A percentile compares a stretch with the other conserved stretches of the same genome.
Conservation (phyloP, 2,113 vertebrate species). For the Crypturellus undulatus region DNA sequence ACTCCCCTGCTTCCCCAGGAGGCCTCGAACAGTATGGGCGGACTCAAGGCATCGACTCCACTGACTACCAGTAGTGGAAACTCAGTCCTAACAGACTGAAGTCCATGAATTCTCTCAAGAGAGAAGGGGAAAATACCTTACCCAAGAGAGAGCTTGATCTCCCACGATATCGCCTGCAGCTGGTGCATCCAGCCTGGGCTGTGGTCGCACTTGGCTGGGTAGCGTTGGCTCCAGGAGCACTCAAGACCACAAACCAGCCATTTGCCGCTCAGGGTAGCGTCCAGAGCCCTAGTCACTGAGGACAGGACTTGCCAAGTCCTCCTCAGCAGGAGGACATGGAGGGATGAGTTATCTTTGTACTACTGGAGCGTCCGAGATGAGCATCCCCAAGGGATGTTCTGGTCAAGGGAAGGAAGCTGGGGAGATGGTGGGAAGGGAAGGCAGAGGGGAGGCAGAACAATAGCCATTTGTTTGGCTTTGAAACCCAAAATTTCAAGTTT, state of each 20-base stretch:
- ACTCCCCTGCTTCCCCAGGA: not conserved
- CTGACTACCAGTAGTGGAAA: not conserved
- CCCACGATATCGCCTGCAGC: not conserved
- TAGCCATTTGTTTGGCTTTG: constrained; percentile 47
- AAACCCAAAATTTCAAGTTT: constrained; percentile 30
- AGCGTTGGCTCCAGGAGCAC: not conserved
- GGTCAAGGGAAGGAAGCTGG: constrained; percentile 1
- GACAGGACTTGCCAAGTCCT: not conserved
- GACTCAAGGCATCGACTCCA: not conserved
- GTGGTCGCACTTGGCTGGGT: not conserved
- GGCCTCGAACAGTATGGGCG: not conserved
- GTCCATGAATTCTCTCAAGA: not conserved
- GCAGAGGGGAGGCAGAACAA: not conserved
- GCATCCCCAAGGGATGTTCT: constrained; percentile 1
- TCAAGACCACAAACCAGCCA: not conserved
- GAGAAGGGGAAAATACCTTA: not conserved
- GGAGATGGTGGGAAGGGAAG: constrained; percentile 37
- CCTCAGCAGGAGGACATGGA: not conserved
- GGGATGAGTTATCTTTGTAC: not conserved
- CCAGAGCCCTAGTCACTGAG: not conserved
- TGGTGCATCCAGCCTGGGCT: not conserved
- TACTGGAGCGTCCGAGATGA: not conserved
- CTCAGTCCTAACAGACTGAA: not conserved
- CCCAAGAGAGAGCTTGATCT: not conserved
- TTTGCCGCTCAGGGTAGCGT: not conserved